phyloP scores from a whole-genome alignment of 2,797 vertebrate genomes.

The Mastacembelus armatus region DNA sequence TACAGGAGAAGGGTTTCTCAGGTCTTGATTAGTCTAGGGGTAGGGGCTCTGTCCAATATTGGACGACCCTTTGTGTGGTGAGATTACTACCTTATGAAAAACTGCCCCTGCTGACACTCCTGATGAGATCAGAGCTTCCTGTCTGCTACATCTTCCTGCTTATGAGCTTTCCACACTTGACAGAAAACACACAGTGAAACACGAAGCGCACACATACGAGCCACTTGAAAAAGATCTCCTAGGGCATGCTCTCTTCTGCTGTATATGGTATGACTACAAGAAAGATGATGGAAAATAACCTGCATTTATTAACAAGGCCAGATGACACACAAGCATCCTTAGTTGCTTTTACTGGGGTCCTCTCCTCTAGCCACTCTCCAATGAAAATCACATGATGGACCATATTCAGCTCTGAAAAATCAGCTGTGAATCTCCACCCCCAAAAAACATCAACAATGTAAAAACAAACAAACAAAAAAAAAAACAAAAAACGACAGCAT shows the following conservation, averaged over 20 bases:
- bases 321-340: constrained; percentile 57
- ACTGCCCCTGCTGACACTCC: constrained; percentile 77
- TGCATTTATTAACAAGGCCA: constrained; percentile 60
- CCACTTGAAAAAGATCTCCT: constrained; percentile 14
- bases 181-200: constrained; percentile 48
- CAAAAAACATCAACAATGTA: constrained; percentile 64
- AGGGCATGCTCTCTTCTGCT: constrained; percentile 17
- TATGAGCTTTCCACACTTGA: constrained; percentile 51
- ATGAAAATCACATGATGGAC: constrained; percentile 75
- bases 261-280: constrained; percentile 50
- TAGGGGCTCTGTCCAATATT: constrained; percentile 76
- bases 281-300: constrained; percentile 62
- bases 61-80: constrained; percentile 78
- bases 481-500: constrained; percentile 30
- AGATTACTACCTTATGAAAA: constrained; percentile 85
- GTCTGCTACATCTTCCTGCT: constrained; percentile 65
- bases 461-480: too few species aligned
- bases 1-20: constrained; percentile 65
- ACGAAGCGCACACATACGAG: constrained; percentile 26
- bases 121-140: constrained; percentile 81
- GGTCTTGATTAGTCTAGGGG: constrained; percentile 79
- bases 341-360: constrained; percentile 44
- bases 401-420: constrained; percentile 53
- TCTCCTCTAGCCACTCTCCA: constrained; percentile 61
- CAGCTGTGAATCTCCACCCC: constrained; percentile 42